phyloP scores from a whole-genome alignment of 2,797 vertebrate genomes.

The Danio aesculapii region DNA sequence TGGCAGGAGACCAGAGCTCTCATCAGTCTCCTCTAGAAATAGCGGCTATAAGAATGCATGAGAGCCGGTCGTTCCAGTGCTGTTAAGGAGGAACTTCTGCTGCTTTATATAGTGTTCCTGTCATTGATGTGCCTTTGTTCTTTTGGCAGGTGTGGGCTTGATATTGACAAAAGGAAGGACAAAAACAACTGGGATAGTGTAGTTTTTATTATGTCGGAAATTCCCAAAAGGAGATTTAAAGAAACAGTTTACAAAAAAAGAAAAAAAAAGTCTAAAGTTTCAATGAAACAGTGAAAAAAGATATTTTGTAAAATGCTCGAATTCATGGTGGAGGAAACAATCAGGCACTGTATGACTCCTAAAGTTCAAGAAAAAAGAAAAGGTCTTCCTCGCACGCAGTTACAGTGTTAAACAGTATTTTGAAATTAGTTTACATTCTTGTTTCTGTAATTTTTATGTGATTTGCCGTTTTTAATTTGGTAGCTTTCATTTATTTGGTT shows the following conservation, averaged over 20 bases:
- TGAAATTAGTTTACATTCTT: too few relatives aligned
- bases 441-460: too few relatives aligned
- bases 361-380: too few relatives aligned
- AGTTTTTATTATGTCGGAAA: not conserved
- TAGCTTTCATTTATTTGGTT: too few relatives aligned
- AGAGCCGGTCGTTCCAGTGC: slow-evolving; percentile 26
- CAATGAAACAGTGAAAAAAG: not conserved
- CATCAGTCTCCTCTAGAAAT: slow-evolving; percentile 51
- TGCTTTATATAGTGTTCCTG: not conserved
- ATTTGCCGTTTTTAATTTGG: too few relatives aligned
- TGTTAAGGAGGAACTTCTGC: slow-evolving; percentile 16
- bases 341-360: not conserved
- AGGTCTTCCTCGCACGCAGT: too few relatives aligned
- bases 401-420: too few relatives aligned
- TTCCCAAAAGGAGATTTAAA: not conserved
- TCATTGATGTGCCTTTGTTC: not conserved
- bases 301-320: not conserved
- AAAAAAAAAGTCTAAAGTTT: not conserved
- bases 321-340: not conserved
- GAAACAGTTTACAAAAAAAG: not conserved
- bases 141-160: slow-evolving; percentile 6
- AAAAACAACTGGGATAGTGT: not conserved
- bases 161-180: slow-evolving; percentile 3
- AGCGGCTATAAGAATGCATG: slow-evolving; percentile 26
- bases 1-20: slow-evolving; percentile 54